Percentiles rank a stretch among this genome's conserved stretches.
Conservation (phyloP, 2,888 invertebrate species). For the Hololepta plana region DNA sequence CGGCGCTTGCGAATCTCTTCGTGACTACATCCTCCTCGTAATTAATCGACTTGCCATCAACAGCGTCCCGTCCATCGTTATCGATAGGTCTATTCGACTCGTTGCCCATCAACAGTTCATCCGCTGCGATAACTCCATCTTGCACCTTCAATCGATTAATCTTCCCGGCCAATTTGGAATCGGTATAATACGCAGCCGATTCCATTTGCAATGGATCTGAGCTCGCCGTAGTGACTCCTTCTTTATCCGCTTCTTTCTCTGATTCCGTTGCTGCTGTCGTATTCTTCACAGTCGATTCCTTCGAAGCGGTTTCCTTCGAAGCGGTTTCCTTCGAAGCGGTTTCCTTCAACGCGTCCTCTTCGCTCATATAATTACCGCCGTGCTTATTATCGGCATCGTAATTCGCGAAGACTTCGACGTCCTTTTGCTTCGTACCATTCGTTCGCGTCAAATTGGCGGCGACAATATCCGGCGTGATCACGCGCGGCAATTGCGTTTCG, state of each 20-base stretch:
- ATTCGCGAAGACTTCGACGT: conserved; percentile 13
- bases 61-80: too few relatives aligned
- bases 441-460: conserved; percentile 7
- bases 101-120: neutral
- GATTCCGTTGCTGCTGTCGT: too few relatives aligned
- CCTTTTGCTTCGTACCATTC: conserved; percentile 5
- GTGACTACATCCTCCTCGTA: too few relatives aligned
- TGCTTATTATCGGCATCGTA: conserved; percentile 14
- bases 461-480: conserved; percentile 10
- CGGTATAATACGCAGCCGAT: conserved; percentile 17
- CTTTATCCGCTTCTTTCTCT: conserved; percentile 7
- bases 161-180: conserved; percentile 16
- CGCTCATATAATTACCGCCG: conserved; percentile 14
- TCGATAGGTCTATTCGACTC: too few relatives aligned
- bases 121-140: too few relatives aligned
- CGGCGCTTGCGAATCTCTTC: too few relatives aligned
- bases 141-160: conserved; percentile 17
- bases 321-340: too few relatives aligned
- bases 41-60: too few relatives aligned
- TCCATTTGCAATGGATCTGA: too few relatives aligned
- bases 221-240: too few relatives aligned
- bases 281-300: too few relatives aligned
- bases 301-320: too few relatives aligned
- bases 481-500: conserved; percentile 5
- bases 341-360: conserved; percentile 7